A percentile compares a stretch with the other conserved stretches of the same genome.
phyloP scores from a whole-genome alignment of 2,797 vertebrate species.

The Pantherophis alleghaniensis region DNA sequence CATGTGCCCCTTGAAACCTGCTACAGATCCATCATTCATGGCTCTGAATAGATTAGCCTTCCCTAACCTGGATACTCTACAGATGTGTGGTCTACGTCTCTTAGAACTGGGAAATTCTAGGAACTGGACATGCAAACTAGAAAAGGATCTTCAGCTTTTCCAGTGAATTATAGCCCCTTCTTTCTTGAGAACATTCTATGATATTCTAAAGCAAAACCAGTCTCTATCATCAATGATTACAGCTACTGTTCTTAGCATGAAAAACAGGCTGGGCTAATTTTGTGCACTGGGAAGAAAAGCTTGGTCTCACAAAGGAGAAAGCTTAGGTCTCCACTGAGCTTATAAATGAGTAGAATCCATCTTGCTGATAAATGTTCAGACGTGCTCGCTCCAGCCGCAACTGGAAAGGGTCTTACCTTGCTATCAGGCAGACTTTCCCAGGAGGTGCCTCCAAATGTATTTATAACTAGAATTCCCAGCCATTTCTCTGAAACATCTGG shows the following conservation, averaged over 20 bases:
- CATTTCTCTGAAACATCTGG: background rate
- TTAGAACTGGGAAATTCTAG: background rate
- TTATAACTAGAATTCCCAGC: background rate
- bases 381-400: background rate
- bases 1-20: background rate
- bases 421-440: background rate
- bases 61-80: background rate
- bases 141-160: background rate
- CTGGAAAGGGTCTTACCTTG: background rate
- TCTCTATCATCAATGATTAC: background rate
- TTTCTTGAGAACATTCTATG: background rate
- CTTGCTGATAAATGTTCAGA: background rate
- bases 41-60: background rate
- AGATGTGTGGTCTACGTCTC: background rate
- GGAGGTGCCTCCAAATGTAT: background rate
- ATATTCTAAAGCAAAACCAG: background rate
- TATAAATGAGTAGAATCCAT: background rate
- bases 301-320: background rate
- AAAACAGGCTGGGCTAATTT: background rate
- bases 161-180: background rate
- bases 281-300: background rate
- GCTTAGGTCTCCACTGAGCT: background rate
- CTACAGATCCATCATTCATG: background rate
- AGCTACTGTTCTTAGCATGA: background rate
- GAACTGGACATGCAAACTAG: background rate